Base-by-base conservation (phyloP, 2,888 invertebrate species). In the Masnerella sp. region DNA sequence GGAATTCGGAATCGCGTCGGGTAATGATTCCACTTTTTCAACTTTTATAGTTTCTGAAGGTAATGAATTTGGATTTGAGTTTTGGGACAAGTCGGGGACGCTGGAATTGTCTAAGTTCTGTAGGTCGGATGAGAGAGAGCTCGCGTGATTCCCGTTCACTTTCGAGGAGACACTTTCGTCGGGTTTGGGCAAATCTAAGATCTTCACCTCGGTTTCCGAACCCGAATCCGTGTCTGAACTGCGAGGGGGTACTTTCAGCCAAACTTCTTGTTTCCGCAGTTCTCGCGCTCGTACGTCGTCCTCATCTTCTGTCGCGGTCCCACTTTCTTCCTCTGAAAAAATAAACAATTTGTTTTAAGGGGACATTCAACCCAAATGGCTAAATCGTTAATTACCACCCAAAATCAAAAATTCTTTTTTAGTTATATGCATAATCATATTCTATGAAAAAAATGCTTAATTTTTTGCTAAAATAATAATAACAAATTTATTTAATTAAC, bases 281-380 rank as follows among this genome's bases (percentile, higher is more conserved):
- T 92, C 93, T 18, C 92, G 89, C 7, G 92, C 93, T 67, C 91
- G 90, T 18, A 91, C 90, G 77, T 93, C 93, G 52, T 91, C 91
- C 86, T 93, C 93, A 7, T 92, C 92, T 85, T 93, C 93, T 0
- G 93, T 93, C 32, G 92, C 92, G n/a, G 93, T 93, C 62, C 92
- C 92, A 72, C 90, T 90, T 74, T 91, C 91, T 76, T 91, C 91
- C 83, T 91, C 93, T 90, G 88, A 59, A 70, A 52, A 42, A 47
- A 22, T 59, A 34, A 58, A 54, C 25, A 25, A 25, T 5, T 25
- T 25, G 4, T 25, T 25, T 25, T 25, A 25, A 25, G 4, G 4
- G 7, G 7, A 25, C 7, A 7, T 25, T 4, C 25, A 25, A 25
- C 4, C 5, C 25, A 25, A 7, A 25, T 25, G 7, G 4, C 4